phyloP scores from a whole-genome alignment of 2,888 invertebrate species.

The Tethea ocularis region DNA sequence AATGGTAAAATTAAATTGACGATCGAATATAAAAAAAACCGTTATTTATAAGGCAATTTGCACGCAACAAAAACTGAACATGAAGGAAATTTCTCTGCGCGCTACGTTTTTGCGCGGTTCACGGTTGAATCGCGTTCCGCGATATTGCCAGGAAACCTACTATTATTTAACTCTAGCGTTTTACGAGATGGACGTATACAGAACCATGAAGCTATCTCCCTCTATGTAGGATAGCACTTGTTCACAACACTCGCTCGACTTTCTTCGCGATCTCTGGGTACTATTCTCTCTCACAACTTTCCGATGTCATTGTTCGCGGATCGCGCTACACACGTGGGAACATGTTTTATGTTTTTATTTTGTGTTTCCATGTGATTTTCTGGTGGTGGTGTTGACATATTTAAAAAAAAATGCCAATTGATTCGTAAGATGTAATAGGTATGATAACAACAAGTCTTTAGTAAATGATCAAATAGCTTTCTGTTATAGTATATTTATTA shows the following conservation, averaged over 20 bases:
- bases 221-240: slow-evolving; percentile 32
- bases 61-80: slow-evolving; percentile 64
- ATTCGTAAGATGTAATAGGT: background rate
- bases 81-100: slow-evolving; percentile 68
- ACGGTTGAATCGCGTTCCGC: slow-evolving; percentile 66
- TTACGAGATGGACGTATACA: slow-evolving; percentile 32
- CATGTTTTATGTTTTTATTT: slow-evolving; percentile 50
- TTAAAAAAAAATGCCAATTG: no score
- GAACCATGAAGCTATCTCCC: slow-evolving; percentile 33
- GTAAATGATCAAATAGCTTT: no score
- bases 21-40: slow-evolving; percentile 45
- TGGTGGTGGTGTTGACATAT: background rate
- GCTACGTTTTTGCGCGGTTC: slow-evolving; percentile 62
- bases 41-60: slow-evolving; percentile 61
- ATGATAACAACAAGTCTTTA: no score
- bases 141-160: slow-evolving; percentile 53
- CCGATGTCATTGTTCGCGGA: slow-evolving; percentile 70
- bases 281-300: slow-evolving; percentile 73
- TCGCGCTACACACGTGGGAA: slow-evolving; percentile 59
- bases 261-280: slow-evolving; percentile 55
- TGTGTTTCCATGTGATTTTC: slow-evolving; percentile 17
- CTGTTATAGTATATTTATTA: no score
- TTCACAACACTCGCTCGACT: slow-evolving; percentile 49
- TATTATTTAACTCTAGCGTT: slow-evolving; percentile 45
- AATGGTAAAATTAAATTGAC: slow-evolving; percentile 6